Conservation (phyloP, 2,113 vertebrate genomes). For the Sclerurus mexicanus region DNA sequence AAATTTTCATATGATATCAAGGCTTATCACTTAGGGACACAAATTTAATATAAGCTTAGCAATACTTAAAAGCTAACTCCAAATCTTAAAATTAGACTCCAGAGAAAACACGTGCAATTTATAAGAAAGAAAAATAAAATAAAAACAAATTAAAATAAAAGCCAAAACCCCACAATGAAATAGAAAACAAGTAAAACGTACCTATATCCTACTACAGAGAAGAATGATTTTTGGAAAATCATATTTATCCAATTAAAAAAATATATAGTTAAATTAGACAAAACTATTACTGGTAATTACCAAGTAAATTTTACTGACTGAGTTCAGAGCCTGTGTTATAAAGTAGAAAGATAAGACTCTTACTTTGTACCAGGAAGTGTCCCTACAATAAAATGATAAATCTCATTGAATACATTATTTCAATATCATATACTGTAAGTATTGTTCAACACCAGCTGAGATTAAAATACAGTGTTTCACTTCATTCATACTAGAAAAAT, state of each 20-base stretch:
- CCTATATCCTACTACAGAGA: rapidly evolving
- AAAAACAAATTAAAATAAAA: neutral
- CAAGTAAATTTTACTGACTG: neutral
- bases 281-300: neutral
- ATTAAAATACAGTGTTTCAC: neutral
- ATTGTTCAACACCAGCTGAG: neutral
- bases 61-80: neutral
- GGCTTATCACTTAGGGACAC: neutral
- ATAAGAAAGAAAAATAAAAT: neutral
- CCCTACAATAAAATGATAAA: neutral
- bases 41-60: neutral
- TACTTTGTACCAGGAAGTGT: neutral
- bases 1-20: neutral
- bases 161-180: neutral
- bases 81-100: neutral
- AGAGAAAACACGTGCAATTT: neutral
- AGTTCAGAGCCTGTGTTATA: neutral
- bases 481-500: neutral
- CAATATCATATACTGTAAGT: neutral
- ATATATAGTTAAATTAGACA: neutral
- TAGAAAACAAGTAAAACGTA: neutral
- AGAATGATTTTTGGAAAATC: neutral
- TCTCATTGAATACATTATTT: neutral
- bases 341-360: neutral
- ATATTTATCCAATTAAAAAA: neutral